These are phyloP conservation scores for Drosophila atripex DNA, from an alignment of 2,888 invertebrate genomes.

Conservation along the genomic window DNA sequence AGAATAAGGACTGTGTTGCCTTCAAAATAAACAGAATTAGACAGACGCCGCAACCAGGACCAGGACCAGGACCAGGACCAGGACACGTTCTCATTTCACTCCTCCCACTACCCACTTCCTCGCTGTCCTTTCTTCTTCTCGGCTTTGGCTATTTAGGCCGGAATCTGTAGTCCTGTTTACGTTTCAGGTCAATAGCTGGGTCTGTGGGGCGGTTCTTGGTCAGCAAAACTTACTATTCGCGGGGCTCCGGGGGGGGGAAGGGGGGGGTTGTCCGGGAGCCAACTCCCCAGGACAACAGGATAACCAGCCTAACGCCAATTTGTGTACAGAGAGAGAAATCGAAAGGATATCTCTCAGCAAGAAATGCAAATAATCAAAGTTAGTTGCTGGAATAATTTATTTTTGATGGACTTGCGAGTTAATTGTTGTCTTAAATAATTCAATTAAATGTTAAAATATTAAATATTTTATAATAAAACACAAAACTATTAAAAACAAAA, in stretches of 20 bases:
- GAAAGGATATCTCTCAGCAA: too few species aligned
- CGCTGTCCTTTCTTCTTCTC: background rate
- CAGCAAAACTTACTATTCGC: conserved; percentile 59
- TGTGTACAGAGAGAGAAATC: conserved; percentile 48
- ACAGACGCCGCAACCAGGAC: conserved; percentile 28
- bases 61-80: background rate
- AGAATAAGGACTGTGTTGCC: conserved; percentile 54
- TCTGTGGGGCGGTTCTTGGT: conserved; percentile 45
- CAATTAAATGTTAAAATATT: too few species aligned
- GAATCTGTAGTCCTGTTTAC: background rate
- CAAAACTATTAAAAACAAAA: too few species aligned
- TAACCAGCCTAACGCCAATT: conserved; percentile 66
- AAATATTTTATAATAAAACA: too few species aligned
- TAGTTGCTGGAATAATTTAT: too few species aligned
- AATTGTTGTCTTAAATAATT: too few species aligned
- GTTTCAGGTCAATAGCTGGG: conserved; percentile 18
- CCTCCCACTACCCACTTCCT: conserved; percentile 15
- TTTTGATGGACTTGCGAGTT: too few species aligned
- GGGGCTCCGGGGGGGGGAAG: conserved; percentile 23
- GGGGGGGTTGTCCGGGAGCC: conserved; percentile 23
- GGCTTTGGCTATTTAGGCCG: background rate
- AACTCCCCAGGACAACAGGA: conserved; percentile 6
- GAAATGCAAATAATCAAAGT: too few species aligned
- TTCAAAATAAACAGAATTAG: conserved; percentile 76
- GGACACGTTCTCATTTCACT: conserved; percentile 56